These are phyloP conservation scores for Cremastobaeus sp. DNA, from an alignment of 2,888 invertebrate species.

Conservation along the genomic window DNA sequence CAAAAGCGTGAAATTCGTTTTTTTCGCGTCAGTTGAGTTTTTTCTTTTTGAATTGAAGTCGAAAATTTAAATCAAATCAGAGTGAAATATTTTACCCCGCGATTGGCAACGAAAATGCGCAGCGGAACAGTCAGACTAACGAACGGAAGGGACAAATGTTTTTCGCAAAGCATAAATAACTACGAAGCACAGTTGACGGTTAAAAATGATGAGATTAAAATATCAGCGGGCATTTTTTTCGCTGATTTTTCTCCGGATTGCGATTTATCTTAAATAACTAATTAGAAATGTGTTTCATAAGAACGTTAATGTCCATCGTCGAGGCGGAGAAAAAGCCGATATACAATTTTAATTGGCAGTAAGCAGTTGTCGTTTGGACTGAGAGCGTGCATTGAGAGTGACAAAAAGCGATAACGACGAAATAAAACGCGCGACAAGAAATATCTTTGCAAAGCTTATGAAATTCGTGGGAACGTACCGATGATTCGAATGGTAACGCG, in stretches of 20 bases:
- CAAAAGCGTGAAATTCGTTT: slow-evolving; percentile 38
- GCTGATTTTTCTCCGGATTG: no score
- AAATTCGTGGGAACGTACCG: slow-evolving; percentile 50
- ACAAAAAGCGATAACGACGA: slow-evolving; percentile 13
- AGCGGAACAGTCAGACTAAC: no score
- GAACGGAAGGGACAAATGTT: no score
- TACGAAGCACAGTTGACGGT: no score
- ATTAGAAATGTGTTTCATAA: no score
- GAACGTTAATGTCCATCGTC: slow-evolving; percentile 4
- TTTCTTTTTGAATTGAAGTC: slow-evolving; percentile 1
- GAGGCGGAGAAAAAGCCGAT: background rate
- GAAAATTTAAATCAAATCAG: slow-evolving; percentile 1
- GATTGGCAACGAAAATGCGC: no score
- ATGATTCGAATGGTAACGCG: slow-evolving; percentile 39
- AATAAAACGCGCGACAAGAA: slow-evolving; percentile 12
- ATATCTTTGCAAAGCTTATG: slow-evolving; percentile 36
- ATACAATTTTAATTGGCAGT: slow-evolving; percentile 15
- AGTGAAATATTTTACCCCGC: no score
- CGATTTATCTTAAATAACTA: no score
- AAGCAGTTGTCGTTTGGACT: slow-evolving; percentile 18
- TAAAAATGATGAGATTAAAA: no score
- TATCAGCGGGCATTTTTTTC: no score
- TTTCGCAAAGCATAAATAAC: no score
- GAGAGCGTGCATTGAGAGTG: background rate
- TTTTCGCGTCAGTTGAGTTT: slow-evolving; percentile 6